Evolutionary conservation across 2,888 invertebrate species (phyloP).

Genomic region (Herminia tarsipennalis): DNA sequence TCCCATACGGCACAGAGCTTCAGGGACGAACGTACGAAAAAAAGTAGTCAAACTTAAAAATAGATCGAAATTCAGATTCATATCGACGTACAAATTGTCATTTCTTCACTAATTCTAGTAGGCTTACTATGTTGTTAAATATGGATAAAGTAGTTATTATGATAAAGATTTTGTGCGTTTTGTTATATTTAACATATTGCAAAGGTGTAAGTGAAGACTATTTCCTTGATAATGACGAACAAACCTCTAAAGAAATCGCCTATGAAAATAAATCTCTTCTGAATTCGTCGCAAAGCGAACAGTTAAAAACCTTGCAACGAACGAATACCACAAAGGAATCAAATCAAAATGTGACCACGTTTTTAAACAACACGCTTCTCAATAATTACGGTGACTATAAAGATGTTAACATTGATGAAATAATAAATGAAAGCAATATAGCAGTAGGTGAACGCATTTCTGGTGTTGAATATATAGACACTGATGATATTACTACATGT

Average conservation of each 20-base stretch:
- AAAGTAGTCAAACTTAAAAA: no score
- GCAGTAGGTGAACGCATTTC: conserved; percentile 3
- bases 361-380: conserved; percentile 6
- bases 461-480: conserved; percentile 6
- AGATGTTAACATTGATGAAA: conserved; percentile 29
- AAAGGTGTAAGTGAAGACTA: conserved; percentile 52
- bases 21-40: no score
- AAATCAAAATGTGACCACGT: not conserved
- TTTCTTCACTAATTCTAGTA: no score
- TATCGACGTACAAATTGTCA: not conserved
- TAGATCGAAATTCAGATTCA: no score
- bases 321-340: conserved; percentile 2
- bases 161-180: conserved; percentile 16
- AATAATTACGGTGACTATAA: conserved; percentile 25
- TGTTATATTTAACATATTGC: conserved; percentile 24
- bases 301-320: conserved; percentile 3
- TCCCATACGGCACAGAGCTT: no score
- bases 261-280: not conserved
- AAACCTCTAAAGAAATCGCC: conserved; percentile 9
- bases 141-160: not conserved
- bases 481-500: no score
- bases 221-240: conserved; percentile 33
- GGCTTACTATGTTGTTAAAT: not conserved
- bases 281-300: not conserved
- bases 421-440: conserved; percentile 12